Evolutionary conservation across 2,113 vertebrate species (phyloP), one percentile per base, ranked within the genome.

Genomic region (Engystomops pustulosus): DNA sequence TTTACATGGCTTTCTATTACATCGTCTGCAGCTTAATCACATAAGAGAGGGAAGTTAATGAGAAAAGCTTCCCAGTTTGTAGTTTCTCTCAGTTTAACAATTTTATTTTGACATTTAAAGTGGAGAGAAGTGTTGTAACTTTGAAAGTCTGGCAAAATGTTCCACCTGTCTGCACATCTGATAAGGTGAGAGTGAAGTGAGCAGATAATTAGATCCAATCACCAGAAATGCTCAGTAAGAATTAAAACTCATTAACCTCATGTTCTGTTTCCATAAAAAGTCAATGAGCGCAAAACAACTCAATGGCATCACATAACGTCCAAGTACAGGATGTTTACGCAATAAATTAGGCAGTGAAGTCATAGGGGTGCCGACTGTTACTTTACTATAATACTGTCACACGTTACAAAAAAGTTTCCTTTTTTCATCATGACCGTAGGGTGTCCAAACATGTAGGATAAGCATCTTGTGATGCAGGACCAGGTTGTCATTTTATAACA

Each of bases 191-290:
- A 74, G 49, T 44, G 68, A 82, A 82, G 68, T 74, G 80, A 72
- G 68, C 1, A 41, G 69, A 72, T 82, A 82, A 82, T 82, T 60
- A 72, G 49, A 72, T 72, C 68, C 68, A 82, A 72, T 82, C 80
- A 82, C 58, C 30, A 41, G 34, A 60, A 74, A 82, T 72, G 68
- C 67, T 60, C 36, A 44, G 68, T 58, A 58, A 72, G 51, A 62
- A 74, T 82, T 82, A 82, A 71, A 82, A 82, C 69, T 82, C 80
- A 82, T 74, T 82, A 82, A 72, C 80, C 80, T 82, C 68, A 38
- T 72, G 68, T 82, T 72, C 51, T 44, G 68, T 71, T 81, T 41
- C 67, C 1, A 71, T 60, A 60, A 60, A 72, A 82, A 45, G 80
- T 82, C 80, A 71, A 30, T 41, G 45, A 71, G 47, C 67, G 25